Evolutionary conservation across 1,140 invertebrate species (phyloP).

Genomic region (Oryctes rhinoceros): DNA sequence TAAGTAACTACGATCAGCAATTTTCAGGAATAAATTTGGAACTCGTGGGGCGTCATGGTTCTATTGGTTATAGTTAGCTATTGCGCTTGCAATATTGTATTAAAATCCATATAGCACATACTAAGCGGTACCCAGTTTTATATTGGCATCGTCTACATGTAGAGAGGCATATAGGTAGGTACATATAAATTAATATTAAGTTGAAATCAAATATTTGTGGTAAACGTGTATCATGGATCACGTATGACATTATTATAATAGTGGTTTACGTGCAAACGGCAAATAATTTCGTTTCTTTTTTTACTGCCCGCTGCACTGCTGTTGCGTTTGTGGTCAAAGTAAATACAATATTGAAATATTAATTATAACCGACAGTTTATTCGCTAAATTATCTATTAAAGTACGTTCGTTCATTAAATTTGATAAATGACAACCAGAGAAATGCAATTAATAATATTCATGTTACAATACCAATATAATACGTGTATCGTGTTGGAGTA

Average conservation of each 20-base stretch:
- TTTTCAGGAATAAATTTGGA: no score
- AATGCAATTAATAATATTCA: neutral
- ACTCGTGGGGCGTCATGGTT: no score
- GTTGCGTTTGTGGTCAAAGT: neutral
- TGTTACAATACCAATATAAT: neutral
- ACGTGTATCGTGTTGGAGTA: neutral
- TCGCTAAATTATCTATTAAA: neutral
- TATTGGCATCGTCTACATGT: no score
- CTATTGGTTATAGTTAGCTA: no score
- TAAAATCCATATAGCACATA: no score
- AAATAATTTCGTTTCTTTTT: conserved; percentile 25
- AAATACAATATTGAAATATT: conserved; percentile 13
- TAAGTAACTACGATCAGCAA: no score
- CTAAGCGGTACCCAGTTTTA: no score
- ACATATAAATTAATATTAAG: conserved; percentile 26
- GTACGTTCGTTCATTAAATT: conserved; percentile 3
- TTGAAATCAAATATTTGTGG: conserved; percentile 36
- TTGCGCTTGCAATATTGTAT: no score
- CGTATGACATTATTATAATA: conserved; percentile 30
- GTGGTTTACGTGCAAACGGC: conserved; percentile 1
- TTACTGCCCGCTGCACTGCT: neutral
- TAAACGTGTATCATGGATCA: conserved; percentile 16
- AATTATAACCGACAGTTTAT: conserved; percentile 18
- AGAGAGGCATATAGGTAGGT: neutral
- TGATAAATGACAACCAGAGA: conserved; percentile 6